Evolutionary conservation across 1,140 invertebrate genomes (phyloP).

Genomic region (Cataglyphis hispanica): DNA sequence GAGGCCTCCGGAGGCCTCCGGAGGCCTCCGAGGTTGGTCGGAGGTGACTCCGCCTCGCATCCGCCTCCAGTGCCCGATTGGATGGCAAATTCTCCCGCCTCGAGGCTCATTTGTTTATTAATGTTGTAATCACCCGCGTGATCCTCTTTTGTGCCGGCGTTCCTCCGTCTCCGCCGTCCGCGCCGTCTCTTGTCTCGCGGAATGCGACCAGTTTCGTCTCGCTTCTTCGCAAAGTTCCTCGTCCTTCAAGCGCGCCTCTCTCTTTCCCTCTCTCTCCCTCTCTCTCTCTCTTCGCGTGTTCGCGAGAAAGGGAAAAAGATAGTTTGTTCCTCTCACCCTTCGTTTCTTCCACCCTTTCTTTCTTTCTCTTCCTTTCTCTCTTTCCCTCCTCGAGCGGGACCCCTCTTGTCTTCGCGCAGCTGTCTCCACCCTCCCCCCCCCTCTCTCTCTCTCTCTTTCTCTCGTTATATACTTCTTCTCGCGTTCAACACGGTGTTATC

Average conservation of each 20-base stretch:
- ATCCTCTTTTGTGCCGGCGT: constrained; percentile 84
- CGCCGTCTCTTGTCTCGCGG: constrained; percentile 76
- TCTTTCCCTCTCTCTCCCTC: constrained; percentile 33
- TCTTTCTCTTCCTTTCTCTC: constrained; percentile 59
- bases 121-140: constrained; percentile 86
- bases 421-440: constrained; percentile 45
- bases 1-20: constrained; percentile 58
- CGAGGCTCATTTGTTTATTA: constrained; percentile 87
- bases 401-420: constrained; percentile 26
- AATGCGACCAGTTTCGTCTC: constrained; percentile 84
- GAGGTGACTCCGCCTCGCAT: constrained; percentile 80
- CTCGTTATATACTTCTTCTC: constrained; percentile 69
- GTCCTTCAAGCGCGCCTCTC: constrained; percentile 64
- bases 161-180: constrained; percentile 74
- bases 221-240: constrained; percentile 75
- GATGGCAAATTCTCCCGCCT: constrained; percentile 82
- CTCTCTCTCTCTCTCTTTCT: constrained; percentile 67
- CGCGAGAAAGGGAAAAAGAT: neutral
- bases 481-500: constrained; percentile 73
- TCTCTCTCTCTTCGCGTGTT: constrained; percentile 17
- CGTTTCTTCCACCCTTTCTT: constrained; percentile 48
- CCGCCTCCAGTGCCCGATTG: constrained; percentile 83
- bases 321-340: constrained; percentile 57
- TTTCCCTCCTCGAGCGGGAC: constrained; percentile 11
- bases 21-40: constrained; percentile 81